phyloP scores from a whole-genome alignment of 2,888 invertebrate species.

The Netelia melanura region DNA sequence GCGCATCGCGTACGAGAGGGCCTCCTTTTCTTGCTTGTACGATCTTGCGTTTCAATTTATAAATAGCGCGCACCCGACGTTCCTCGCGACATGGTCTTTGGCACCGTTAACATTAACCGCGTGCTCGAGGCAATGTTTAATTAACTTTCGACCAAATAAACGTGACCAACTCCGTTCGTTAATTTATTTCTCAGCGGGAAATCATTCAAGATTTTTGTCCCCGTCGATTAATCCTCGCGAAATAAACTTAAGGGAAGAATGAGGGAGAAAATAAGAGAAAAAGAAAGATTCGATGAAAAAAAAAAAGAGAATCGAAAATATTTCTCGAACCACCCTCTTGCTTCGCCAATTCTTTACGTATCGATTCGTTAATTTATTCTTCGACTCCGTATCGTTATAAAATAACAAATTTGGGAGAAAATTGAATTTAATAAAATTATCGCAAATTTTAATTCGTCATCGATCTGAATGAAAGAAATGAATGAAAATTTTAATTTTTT shows the following conservation, averaged over 20 bases:
- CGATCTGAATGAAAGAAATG: too few relatives aligned
- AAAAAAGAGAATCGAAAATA: not conserved
- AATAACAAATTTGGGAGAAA: too few relatives aligned
- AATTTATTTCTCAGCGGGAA: not conserved
- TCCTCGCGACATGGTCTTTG: constrained; percentile 21
- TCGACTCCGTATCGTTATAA: too few relatives aligned
- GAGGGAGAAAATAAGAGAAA: too few relatives aligned
- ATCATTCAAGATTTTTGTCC: not conserved
- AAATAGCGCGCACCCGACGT: constrained; percentile 62
- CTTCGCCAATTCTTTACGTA: too few relatives aligned
- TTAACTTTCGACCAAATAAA: not conserved
- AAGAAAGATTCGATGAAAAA: not conserved
- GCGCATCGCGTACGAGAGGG: constrained; percentile 60
- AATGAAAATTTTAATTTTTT: too few relatives aligned
- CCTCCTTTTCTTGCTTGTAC: constrained; percentile 27
- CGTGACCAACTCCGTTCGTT: not conserved
- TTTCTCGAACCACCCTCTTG: too few relatives aligned
- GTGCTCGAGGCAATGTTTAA: not conserved
- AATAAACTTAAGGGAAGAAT: not conserved
- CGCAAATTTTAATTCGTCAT: too few relatives aligned
- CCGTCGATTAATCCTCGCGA: not conserved
- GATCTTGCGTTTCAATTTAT: constrained; percentile 51
- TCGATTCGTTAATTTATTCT: not conserved
- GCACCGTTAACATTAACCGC: constrained; percentile 9
- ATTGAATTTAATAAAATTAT: too few relatives aligned